Conservation (phyloP, 2,797 vertebrate genomes). For the Anomalospiza imberbis region DNA sequence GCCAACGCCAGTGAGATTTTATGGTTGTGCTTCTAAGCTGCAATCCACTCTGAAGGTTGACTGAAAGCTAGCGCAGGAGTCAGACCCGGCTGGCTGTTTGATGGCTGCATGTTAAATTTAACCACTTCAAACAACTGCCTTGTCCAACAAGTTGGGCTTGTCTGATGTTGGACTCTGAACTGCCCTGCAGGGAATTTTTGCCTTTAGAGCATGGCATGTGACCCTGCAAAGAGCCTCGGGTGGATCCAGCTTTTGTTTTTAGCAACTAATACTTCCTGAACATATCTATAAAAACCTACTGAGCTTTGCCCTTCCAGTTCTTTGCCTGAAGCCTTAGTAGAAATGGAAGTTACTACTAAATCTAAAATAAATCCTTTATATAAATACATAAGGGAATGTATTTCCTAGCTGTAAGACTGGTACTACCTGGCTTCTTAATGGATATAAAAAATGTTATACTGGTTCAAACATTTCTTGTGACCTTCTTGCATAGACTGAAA, state of each 20-base stretch:
- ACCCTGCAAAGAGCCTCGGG: slow-evolving; percentile 43
- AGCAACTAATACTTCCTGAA: slow-evolving; percentile 39
- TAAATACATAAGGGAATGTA: not conserved
- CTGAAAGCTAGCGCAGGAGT: not conserved
- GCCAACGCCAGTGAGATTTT: not conserved
- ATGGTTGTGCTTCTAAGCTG: not conserved
- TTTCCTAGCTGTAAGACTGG: not conserved
- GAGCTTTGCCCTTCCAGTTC: slow-evolving; percentile 31
- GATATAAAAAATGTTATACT: not conserved
- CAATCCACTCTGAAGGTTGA: not conserved
- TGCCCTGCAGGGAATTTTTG: slow-evolving; percentile 35
- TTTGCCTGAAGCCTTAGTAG: not conserved
- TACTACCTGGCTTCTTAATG: not conserved
- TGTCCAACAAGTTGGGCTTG: not conserved
- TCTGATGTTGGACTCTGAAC: slow-evolving; percentile 26
- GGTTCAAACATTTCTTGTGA: not conserved
- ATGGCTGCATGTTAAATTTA: slow-evolving; percentile 4
- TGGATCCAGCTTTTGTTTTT: slow-evolving; percentile 59
- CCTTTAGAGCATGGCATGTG: slow-evolving; percentile 35
- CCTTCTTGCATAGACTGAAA: not conserved
- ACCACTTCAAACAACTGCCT: slow-evolving; percentile 32
- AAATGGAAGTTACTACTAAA: not conserved
- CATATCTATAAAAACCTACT: not conserved
- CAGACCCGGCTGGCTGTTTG: not conserved
- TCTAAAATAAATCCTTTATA: not conserved